Conservation (phyloP, 2,113 vertebrate species). For the Otocyon megalotis region DNA sequence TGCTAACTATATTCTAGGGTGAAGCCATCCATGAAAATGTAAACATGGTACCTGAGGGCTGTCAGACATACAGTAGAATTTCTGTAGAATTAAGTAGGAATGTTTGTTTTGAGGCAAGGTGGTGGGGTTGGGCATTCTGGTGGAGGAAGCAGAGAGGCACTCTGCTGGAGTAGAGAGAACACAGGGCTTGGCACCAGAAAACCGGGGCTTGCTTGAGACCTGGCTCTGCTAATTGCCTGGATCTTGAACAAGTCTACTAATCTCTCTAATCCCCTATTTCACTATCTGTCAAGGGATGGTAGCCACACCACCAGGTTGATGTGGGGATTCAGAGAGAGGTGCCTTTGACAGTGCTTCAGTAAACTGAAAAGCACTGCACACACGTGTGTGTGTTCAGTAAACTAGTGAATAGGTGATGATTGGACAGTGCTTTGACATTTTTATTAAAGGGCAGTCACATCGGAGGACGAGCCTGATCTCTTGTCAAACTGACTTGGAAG, state of each 20-base stretch:
- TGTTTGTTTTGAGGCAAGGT: not conserved
- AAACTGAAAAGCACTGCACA: not conserved
- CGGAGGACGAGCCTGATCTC: not conserved
- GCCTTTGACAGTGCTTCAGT: not conserved
- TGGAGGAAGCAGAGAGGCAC: not conserved
- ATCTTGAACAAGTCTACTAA: slow-evolving; percentile 20
- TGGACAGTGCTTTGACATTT: not conserved
- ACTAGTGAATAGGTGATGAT: not conserved
- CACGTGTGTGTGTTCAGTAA: not conserved
- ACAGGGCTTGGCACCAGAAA: not conserved
- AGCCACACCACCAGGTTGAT: not conserved
- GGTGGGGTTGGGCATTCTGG: not conserved
- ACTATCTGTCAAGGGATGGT: slow-evolving; percentile 9
- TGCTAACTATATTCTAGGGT: slow-evolving; percentile 74
- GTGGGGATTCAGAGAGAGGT: slow-evolving; percentile 37
- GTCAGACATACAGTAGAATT: slow-evolving; percentile 66
- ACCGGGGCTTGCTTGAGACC: not conserved
- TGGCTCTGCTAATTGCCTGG: not conserved
- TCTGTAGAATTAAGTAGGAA: slow-evolving; percentile 70
- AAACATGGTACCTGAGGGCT: slow-evolving; percentile 71
- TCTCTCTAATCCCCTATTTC: slow-evolving; percentile 21
- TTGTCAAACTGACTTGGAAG: not conserved
- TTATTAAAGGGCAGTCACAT: not conserved
- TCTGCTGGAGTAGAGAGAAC: not conserved
- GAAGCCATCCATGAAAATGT: slow-evolving; percentile 76